Evolutionary conservation across 2,113 vertebrate species (phyloP).

Genomic region (Eclectus roratus): DNA sequence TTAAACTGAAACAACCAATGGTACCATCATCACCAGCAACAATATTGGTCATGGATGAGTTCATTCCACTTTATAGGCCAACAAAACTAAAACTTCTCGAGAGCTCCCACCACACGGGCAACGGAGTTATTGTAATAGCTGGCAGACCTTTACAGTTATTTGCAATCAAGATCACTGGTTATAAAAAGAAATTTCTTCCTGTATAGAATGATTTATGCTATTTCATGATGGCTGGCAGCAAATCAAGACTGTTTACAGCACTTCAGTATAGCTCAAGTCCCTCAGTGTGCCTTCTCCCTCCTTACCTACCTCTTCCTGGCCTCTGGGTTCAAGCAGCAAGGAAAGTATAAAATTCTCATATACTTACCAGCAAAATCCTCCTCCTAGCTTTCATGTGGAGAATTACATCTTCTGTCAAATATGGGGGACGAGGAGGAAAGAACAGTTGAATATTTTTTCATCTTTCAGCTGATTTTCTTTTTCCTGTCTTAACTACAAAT

Average conservation of each 20-base stretch:
- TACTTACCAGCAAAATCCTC: neutral
- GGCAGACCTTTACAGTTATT: neutral
- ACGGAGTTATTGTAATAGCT: neutral
- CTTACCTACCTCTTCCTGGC: neutral
- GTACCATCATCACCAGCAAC: neutral
- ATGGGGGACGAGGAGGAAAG: rapidly evolving
- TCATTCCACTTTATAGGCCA: neutral
- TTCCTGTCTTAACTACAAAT: neutral
- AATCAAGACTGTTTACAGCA: neutral
- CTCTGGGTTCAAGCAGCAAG: neutral
- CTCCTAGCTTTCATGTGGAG: neutral
- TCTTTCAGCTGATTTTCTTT: neutral
- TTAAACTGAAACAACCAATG: neutral
- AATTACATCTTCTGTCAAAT: neutral
- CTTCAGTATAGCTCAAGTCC: neutral
- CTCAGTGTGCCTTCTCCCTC: neutral
- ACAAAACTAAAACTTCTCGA: neutral
- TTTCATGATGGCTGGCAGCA: neutral
- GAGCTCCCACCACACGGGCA: neutral
- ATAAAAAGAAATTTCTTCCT: neutral
- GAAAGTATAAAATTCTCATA: neutral
- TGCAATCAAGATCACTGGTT: neutral
- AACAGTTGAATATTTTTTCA: neutral
- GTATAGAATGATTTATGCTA: neutral
- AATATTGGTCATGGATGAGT: neutral